Evolutionary conservation across 2,888 invertebrate species (phyloP), one percentile per base, ranked within the genome.

Genomic region (Elysia crispata): DNA sequence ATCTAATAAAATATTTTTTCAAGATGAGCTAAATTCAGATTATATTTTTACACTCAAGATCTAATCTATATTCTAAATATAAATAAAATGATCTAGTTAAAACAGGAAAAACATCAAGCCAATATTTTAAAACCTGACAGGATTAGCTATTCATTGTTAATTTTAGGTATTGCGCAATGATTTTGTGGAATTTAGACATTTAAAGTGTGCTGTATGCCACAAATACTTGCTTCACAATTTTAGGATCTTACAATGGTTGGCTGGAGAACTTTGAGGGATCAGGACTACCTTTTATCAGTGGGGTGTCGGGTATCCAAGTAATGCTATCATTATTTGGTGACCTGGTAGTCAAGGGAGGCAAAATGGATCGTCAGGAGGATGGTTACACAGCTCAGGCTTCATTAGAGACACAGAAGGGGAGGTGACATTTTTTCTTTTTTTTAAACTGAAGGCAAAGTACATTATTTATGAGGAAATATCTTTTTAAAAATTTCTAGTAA

Each of bases 241-340:
- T 76, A 88, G 88, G 86, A 25, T 84, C 76, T 41, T 88, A 84
- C 81, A 87, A 87, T 83, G 87, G 87, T 15, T 88, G 88, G 88
- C 72, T 85, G 54, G 88, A 87, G 67, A 83, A 86, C 73, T 85
- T 87, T 76, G 80, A 85, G 5, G 81, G 78, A 57, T 85, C 86
- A 25, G 87, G 87, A 6, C 82, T 82, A 31, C 89, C 89, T 1
- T 88, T 89, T 77, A 76, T 84, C 49, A 82, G 81, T 11, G 86
- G 83, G 67, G 77, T 87, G 0, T 83, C 86, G 1, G 75, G 85
- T 23, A 81, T 89, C 64, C 86, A 89, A 76, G 83, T 80, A 11
- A 64, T 86, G 8, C 83, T 86, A 67, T 81, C 85, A 33, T 77
- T 86, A 64, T 85, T 88, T 82, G 88, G 86, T 13, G 84, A 86